phyloP scores from a whole-genome alignment of 1,140 invertebrate species.

The Steinernema feltiae region DNA sequence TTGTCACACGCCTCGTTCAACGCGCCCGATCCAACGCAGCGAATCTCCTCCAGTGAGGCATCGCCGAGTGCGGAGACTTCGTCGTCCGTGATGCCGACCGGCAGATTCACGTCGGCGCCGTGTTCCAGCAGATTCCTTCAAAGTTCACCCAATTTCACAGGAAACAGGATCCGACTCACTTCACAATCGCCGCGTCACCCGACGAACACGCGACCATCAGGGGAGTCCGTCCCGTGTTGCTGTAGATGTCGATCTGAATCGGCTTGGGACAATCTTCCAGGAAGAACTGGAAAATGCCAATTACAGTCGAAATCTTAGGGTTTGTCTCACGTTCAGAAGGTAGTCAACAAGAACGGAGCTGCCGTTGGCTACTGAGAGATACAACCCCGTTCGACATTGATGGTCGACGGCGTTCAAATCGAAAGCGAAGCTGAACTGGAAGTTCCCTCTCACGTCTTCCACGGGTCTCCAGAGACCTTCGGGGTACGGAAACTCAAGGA shows the following conservation, averaged over 20 bases:
- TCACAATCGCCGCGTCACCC: conserved; percentile 29
- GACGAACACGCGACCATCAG: conserved; percentile 42
- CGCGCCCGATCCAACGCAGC: conserved; percentile 62
- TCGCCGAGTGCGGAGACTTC: conserved; percentile 29
- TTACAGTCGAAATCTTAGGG: neutral
- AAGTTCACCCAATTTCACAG: conserved; percentile 67
- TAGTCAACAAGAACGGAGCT: conserved; percentile 59
- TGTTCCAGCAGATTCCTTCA: conserved; percentile 67
- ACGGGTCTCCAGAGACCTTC: conserved; percentile 67
- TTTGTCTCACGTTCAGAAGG: neutral
- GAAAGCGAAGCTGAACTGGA: conserved; percentile 73
- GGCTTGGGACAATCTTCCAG: conserved; percentile 63
- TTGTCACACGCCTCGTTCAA: conserved; percentile 54
- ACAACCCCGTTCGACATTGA: conserved; percentile 79
- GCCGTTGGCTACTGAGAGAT: conserved; percentile 76
- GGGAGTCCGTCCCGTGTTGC: conserved; percentile 65
- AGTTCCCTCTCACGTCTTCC: conserved; percentile 73
- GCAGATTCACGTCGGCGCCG: conserved; percentile 63
- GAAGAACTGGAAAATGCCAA: conserved; percentile 13
- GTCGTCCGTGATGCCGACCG: conserved; percentile 45
- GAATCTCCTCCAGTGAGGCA: neutral
- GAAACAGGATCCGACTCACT: conserved; percentile 59
- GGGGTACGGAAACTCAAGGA: conserved; percentile 59
- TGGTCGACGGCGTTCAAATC: conserved; percentile 83
- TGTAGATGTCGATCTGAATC: conserved; percentile 70